Percentiles rank a stretch among this genome's conserved stretches.
Conservation (phyloP, 2,113 vertebrate genomes). For the Hipposideros armiger region DNA sequence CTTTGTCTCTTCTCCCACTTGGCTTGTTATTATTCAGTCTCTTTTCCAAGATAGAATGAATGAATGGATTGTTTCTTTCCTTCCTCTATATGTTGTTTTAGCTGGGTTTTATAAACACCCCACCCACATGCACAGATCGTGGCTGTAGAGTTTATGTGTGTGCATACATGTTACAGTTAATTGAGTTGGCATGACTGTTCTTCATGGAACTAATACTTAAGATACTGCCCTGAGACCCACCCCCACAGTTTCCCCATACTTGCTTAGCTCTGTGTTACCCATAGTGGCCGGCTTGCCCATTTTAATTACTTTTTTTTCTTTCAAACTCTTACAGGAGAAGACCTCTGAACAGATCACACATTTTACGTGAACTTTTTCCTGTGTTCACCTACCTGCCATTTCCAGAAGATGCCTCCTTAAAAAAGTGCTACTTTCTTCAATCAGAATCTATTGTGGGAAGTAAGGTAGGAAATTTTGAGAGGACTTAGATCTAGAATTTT, state of each 20-base stretch:
- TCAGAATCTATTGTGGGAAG: slow-evolving; percentile 84
- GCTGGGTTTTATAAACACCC: slow-evolving; percentile 45
- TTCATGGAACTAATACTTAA: not conserved
- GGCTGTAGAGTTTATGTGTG: not conserved
- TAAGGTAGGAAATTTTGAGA: slow-evolving; percentile 83
- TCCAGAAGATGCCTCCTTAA: slow-evolving; percentile 85
- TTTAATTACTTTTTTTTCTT: slow-evolving; percentile 33
- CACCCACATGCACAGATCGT: not conserved
- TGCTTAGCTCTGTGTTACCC: not conserved
- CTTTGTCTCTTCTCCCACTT: not conserved
- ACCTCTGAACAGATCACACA: slow-evolving; percentile 85
- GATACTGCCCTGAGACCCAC: not conserved
- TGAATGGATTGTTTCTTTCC: slow-evolving; percentile 42
- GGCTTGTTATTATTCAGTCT: not conserved
- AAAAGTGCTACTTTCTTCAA: slow-evolving; percentile 87
- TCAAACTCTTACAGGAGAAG: slow-evolving; percentile 84
- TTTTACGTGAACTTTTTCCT: slow-evolving; percentile 87
- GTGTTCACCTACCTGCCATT: slow-evolving; percentile 84
- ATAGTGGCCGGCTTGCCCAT: not conserved
- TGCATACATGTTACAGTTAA: not conserved
- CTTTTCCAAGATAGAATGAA: slow-evolving; percentile 21
- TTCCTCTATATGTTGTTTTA: slow-evolving; percentile 55
- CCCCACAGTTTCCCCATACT: not conserved
- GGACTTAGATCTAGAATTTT: not conserved
- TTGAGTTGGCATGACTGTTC: not conserved